Conservation (phyloP, 2,888 invertebrate genomes). For the Anthoptus insignis region DNA sequence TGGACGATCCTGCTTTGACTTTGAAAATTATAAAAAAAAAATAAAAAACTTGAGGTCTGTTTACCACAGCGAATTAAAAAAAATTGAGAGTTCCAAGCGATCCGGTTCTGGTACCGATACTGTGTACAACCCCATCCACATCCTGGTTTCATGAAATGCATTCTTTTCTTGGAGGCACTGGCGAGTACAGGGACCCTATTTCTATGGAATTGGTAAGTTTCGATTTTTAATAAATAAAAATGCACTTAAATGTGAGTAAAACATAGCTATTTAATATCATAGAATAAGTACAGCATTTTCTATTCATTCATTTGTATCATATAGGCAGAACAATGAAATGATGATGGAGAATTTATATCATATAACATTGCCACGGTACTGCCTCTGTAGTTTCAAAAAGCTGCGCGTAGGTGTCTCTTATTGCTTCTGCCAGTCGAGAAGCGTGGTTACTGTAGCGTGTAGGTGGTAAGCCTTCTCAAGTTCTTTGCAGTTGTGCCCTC, state of each 20-base stretch:
- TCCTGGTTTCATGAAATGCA: too few relatives aligned
- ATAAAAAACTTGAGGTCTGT: too few relatives aligned
- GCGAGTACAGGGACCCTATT: slow-evolving; percentile 23
- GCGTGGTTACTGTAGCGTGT: slow-evolving; percentile 9
- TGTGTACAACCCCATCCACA: too few relatives aligned
- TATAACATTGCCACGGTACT: slow-evolving; percentile 41
- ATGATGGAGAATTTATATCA: slow-evolving; percentile 30
- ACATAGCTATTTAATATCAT: slow-evolving; percentile 26
- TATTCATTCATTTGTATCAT: slow-evolving; percentile 18
- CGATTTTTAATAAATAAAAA: slow-evolving; percentile 28
- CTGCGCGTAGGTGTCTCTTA: slow-evolving; percentile 44
- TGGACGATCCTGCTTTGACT: too few relatives aligned
- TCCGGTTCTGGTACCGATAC: too few relatives aligned
- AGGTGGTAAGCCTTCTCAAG: slow-evolving; percentile 36
- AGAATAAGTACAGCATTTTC: slow-evolving; percentile 18
- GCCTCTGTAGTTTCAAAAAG: slow-evolving; percentile 44
- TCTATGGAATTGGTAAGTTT: slow-evolving; percentile 15
- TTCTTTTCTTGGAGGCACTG: too few relatives aligned
- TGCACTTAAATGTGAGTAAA: slow-evolving; percentile 18
- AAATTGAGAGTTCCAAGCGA: too few relatives aligned
- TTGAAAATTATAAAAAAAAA: too few relatives aligned
- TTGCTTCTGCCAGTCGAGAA: slow-evolving; percentile 8
- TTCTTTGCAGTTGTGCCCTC: slow-evolving; percentile 39
- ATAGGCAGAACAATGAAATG: slow-evolving; percentile 6
- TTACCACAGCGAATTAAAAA: too few relatives aligned